Percentiles rank a stretch among this genome's conserved stretches.
These are phyloP conservation scores for Exocentrus adspersus DNA, from an alignment of 2,888 invertebrate genomes.

Conservation along the genomic window DNA sequence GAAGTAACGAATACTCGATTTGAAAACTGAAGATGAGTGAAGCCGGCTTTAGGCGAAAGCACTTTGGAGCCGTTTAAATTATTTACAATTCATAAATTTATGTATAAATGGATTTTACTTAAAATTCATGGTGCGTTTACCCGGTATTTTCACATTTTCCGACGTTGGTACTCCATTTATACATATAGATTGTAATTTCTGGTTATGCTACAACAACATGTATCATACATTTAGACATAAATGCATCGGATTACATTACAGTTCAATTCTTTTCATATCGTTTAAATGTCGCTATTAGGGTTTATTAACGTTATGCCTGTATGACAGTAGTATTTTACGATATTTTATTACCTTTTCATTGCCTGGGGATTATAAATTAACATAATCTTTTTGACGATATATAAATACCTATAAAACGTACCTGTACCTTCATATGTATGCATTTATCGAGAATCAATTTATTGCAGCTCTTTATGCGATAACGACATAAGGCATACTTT, in stretches of 20 bases:
- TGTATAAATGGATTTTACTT: not conserved
- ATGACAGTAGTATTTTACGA: not conserved
- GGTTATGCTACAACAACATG: not conserved
- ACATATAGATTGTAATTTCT: constrained; percentile 1
- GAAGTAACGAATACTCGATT: too few relatives aligned
- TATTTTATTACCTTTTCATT: not conserved
- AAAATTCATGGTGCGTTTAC: not conserved
- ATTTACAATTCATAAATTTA: constrained; percentile 7
- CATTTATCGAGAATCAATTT: not conserved
- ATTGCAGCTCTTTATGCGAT: not conserved
- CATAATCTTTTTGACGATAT: too few relatives aligned
- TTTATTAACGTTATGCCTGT: not conserved
- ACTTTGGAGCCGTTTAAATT: not conserved
- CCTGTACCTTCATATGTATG: too few relatives aligned
- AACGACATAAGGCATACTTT: too few relatives aligned
- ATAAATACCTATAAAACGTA: too few relatives aligned
- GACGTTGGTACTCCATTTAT: constrained; percentile 1
- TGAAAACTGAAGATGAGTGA: not conserved
- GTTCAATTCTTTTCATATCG: not conserved
- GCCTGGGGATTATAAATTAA: not conserved
- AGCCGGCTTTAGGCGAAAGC: not conserved
- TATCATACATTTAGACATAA: not conserved
- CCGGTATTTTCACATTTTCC: not conserved
- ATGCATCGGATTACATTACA: not conserved
- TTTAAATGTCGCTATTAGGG: not conserved